These are phyloP conservation scores for Drosophila saltans DNA, from an alignment of 1,140 invertebrate species.

Conservation along the genomic window DNA sequence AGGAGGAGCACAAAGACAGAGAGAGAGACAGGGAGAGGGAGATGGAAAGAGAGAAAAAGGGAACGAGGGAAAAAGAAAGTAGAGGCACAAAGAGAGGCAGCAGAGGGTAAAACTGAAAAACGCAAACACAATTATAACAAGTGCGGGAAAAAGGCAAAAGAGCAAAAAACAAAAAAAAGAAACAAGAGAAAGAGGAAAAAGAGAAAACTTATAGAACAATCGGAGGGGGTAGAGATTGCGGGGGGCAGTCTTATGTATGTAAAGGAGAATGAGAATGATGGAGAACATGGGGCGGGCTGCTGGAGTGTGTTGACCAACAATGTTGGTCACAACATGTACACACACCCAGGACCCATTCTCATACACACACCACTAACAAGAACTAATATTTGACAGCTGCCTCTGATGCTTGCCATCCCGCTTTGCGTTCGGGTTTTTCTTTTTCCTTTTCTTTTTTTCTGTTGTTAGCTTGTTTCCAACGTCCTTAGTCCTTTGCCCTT, in stretches of 20 bases:
- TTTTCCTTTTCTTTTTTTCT: neutral
- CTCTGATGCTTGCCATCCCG: constrained; percentile 34
- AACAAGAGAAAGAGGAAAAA: neutral
- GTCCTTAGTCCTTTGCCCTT: neutral
- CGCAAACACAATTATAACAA: constrained; percentile 80
- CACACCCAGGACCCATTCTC: constrained; percentile 23
- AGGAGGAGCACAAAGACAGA: constrained; percentile 22
- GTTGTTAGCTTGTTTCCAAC: neutral
- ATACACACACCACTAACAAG: constrained; percentile 43
- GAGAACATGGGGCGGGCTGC: neutral
- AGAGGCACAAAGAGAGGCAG: constrained; percentile 9
- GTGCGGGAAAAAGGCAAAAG: constrained; percentile 50
- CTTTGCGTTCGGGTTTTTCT: constrained; percentile 7
- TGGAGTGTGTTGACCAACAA: constrained; percentile 75
- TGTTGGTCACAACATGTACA: constrained; percentile 73
- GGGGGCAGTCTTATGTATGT: constrained; percentile 3
- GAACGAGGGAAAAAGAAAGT: constrained; percentile 3
- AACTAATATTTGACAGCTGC: constrained; percentile 63
- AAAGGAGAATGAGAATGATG: no score
- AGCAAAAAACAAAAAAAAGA: constrained; percentile 11
- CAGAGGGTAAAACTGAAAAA: constrained; percentile 68
- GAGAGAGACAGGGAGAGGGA: neutral
- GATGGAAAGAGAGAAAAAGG: constrained; percentile 20
- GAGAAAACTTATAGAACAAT: constrained; percentile 42
- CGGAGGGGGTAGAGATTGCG: neutral